Percentiles rank a stretch among this genome's conserved stretches.
These are phyloP conservation scores for Macrophya alboannulata DNA, from an alignment of 2,888 invertebrate species.

Conservation along the genomic window DNA sequence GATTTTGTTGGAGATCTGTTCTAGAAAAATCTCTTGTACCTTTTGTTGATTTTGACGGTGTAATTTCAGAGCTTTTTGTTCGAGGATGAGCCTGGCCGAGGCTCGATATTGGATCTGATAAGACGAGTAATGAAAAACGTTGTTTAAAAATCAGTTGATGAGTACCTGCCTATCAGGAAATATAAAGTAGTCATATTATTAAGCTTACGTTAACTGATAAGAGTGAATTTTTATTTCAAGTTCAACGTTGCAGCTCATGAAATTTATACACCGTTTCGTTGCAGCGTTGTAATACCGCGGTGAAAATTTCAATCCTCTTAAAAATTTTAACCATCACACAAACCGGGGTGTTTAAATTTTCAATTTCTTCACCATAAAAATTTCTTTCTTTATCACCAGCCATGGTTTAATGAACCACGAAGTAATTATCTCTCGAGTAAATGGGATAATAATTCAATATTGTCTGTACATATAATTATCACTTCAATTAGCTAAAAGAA, in stretches of 20 bases:
- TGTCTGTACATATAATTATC: constrained; percentile 66
- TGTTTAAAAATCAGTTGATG: constrained; percentile 4
- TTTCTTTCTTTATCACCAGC: constrained; percentile 18
- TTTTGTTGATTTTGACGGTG: not conserved
- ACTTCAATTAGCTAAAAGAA: constrained; percentile 76
- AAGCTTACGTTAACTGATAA: constrained; percentile 14
- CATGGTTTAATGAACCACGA: constrained; percentile 70
- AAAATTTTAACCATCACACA: not conserved
- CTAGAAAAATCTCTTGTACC: not conserved
- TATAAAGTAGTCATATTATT: not conserved
- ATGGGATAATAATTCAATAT: constrained; percentile 73
- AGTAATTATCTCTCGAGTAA: constrained; percentile 67
- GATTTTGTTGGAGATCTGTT: not conserved
- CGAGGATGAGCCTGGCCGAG: not conserved
- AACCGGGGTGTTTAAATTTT: not conserved
- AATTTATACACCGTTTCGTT: not conserved
- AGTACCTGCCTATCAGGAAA: constrained; percentile 10
- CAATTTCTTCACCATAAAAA: constrained; percentile 4
- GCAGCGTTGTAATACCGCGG: not conserved
- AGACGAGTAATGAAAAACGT: constrained; percentile 6
- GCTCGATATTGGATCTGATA: constrained; percentile 9
- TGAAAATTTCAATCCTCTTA: not conserved
- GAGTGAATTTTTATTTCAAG: constrained; percentile 8
- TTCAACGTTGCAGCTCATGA: constrained; percentile 9
- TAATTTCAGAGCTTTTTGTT: not conserved